Conservation (phyloP, 2,113 vertebrate species). For the Chloropsis hardwickii region DNA sequence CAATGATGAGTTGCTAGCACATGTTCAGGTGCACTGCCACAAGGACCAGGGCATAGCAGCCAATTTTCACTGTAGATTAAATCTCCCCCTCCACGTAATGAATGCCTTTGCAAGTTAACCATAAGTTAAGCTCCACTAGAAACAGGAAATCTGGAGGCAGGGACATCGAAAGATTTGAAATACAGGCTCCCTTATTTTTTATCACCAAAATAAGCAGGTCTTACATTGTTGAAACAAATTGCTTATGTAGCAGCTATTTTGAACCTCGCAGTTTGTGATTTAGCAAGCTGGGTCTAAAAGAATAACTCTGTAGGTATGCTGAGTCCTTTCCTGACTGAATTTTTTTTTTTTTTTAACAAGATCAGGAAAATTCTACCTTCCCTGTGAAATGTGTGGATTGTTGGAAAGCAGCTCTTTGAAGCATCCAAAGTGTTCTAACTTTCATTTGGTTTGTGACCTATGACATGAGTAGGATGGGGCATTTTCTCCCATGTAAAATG, state of each 20-base stretch:
- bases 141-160: not conserved
- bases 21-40: accelerated
- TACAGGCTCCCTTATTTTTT: not conserved
- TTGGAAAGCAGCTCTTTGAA: not conserved
- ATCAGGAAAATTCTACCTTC: not conserved
- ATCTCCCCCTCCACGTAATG: not conserved
- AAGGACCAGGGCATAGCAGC: not conserved
- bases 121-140: not conserved
- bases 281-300: not conserved
- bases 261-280: not conserved
- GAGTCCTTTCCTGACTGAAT: not conserved
- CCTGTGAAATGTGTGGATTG: not conserved
- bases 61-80: not conserved
- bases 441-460: not conserved
- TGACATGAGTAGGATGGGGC: not conserved
- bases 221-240: not conserved
- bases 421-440: not conserved
- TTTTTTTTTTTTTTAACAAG: not conserved
- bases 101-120: not conserved
- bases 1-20: not conserved
- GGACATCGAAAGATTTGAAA: not conserved
- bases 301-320: not conserved
- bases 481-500: not conserved
- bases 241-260: not conserved
- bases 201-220: not conserved